Evolutionary conservation across 2,888 invertebrate species (phyloP).

Genomic region (Allophyes oxyacanthae): DNA sequence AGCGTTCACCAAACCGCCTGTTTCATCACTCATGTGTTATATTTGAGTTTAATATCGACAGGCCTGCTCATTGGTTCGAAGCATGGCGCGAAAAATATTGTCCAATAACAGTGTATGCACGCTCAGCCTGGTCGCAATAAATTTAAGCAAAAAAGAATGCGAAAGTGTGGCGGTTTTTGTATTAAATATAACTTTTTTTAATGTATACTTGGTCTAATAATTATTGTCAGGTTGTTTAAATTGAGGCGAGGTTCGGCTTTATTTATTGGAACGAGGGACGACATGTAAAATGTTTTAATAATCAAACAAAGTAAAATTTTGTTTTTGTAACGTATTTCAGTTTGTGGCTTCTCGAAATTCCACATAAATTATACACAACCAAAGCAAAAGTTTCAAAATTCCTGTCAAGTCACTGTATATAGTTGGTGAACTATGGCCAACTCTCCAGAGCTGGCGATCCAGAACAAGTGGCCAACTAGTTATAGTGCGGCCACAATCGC

Average conservation of each 20-base stretch:
- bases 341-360: too few relatives aligned
- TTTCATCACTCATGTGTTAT: constrained; percentile 45
- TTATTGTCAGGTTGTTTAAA: constrained; percentile 34
- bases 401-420: neutral
- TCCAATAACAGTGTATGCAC: constrained; percentile 55
- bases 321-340: too few relatives aligned
- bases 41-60: constrained; percentile 51
- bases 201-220: constrained; percentile 37
- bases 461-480: constrained; percentile 24
- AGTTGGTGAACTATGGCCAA: constrained; percentile 20
- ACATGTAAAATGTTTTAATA: too few relatives aligned
- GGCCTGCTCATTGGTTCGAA: constrained; percentile 49
- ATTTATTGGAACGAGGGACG: too few relatives aligned
- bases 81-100: constrained; percentile 45
- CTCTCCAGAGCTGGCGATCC: constrained; percentile 2
- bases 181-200: constrained; percentile 31
- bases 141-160: constrained; percentile 35
- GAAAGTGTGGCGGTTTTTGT: constrained; percentile 36
- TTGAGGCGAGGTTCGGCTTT: too few relatives aligned
- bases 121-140: constrained; percentile 50
- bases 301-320: constrained; percentile 3
- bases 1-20: constrained; percentile 33
- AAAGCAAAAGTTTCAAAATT: neutral
- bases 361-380: too few relatives aligned
- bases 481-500: constrained; percentile 17